These are phyloP conservation scores for Bovichtus diacanthus DNA, from an alignment of 2,797 vertebrate genomes.

Conservation along the genomic window DNA sequence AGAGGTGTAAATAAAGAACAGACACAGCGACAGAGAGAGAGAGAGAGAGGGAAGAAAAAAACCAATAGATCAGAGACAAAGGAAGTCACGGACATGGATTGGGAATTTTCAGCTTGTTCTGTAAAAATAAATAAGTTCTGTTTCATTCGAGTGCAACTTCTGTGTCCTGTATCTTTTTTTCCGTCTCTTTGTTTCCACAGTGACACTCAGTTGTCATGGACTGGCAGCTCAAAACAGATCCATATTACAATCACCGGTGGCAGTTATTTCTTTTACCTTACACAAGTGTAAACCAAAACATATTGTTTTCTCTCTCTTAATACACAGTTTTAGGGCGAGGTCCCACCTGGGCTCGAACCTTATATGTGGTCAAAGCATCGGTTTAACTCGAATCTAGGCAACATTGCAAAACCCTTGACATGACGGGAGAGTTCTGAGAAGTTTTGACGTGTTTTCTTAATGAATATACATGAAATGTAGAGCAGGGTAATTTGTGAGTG, in stretches of 20 bases:
- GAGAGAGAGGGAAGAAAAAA: constrained; percentile 49
- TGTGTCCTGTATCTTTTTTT: constrained; percentile 24
- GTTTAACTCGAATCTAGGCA: not conserved
- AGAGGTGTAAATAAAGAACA: constrained; percentile 85
- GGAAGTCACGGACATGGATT: constrained; percentile 75
- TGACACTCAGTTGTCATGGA: constrained; percentile 39
- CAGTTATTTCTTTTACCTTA: not conserved
- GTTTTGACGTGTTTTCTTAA: constrained; percentile 46
- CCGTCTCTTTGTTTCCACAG: constrained; percentile 23
- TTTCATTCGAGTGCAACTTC: constrained; percentile 55
- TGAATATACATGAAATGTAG: constrained; percentile 75
- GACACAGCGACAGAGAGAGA: constrained; percentile 67
- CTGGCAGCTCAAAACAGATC: constrained; percentile 31
- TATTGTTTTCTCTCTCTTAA: not conserved
- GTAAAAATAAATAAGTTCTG: constrained; percentile 73
- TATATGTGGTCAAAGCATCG: not conserved
- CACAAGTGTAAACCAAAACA: not conserved
- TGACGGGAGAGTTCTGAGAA: constrained; percentile 39
- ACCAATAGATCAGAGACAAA: constrained; percentile 59
- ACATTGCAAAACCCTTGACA: too few relatives aligned
- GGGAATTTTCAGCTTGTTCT: constrained; percentile 66
- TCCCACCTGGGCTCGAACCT: constrained; percentile 10
- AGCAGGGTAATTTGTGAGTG: constrained; percentile 65
- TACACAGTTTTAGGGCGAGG: not conserved
- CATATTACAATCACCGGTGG: constrained; percentile 3